Conservation (phyloP, 2,888 invertebrate genomes). For the Trachelus stipa region DNA sequence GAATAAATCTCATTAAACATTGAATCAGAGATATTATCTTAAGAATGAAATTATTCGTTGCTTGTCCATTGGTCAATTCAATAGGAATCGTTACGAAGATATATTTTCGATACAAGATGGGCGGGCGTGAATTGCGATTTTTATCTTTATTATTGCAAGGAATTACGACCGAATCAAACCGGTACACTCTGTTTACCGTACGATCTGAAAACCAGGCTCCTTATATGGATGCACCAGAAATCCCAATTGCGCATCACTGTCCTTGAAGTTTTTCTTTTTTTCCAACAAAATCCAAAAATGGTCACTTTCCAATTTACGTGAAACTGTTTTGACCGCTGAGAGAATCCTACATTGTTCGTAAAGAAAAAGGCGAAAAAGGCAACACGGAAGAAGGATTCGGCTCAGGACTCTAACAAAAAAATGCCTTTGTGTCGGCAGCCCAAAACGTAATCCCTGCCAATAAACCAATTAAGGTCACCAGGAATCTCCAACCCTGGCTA, state of each 20-base stretch:
- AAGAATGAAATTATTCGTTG: not conserved
- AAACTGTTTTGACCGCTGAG: constrained; percentile 37
- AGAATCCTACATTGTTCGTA: constrained; percentile 26
- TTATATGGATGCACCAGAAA: not conserved
- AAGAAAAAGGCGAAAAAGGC: constrained; percentile 16
- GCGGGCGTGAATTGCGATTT: not conserved
- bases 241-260: not conserved
- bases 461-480: constrained; percentile 57
- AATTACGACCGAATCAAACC: not conserved
- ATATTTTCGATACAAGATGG: not conserved
- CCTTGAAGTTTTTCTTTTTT: not conserved
- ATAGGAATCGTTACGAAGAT: not conserved
- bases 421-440: constrained; percentile 40
- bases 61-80: not conserved
- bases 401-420: constrained; percentile 27
- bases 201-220: not conserved
- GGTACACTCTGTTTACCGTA: not conserved
- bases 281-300: not conserved
- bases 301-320: not conserved
- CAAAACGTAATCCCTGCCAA: constrained; percentile 48
- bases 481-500: constrained; percentile 1
- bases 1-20: not conserved
- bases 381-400: constrained; percentile 3
- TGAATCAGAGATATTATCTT: not conserved
- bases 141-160: not conserved